Base-by-base conservation (phyloP, 1,140 invertebrate species). In the Popillia japonica region DNA sequence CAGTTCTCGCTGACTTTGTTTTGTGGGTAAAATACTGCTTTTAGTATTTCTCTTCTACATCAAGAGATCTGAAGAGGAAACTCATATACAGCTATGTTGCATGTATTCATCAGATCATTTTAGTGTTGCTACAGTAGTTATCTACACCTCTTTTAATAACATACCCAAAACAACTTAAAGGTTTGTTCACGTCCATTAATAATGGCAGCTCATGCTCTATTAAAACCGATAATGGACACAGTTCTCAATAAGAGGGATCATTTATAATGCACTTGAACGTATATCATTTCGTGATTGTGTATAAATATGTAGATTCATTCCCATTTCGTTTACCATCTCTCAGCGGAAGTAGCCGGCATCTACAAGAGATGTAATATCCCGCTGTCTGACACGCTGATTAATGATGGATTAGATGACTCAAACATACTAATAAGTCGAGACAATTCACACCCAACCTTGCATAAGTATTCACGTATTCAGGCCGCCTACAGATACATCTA, bases 271-370 rank as follows among this genome's bases (percentile, higher is more conserved):
- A 10, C 9, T 44, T 23, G 40, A 34, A 76, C 68, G 22, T 79
- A 80, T 82, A 81, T 81, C 79, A 79, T 80, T 83, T 81, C 81
- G 81, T 83, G 82, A 83, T 83, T 82, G 82, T 80, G 81, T 80
- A 84, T 84, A 84, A 84, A 84, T 84, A 84, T 84, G 83, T 82
- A 84, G 83, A 84, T 83, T 84, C 80, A 79, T 82, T 81, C 80
- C 81, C 82, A 81, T 82, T 83, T 83, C 80, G 80, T 82, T 81
- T 80, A 80, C 79, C 80, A 82, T 80, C 82, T 80, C 77, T 79
- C 79, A 75, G 59, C 83, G 82, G 83, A 83, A 83, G 81, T 77
- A 79, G 78, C 76, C 79, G 79, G 80, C 82, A 82, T 83, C 83
- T 84, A 79, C 81, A 82, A 84, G 83, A 84, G 82, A 83, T 82